A percentile compares a stretch with the other conserved stretches of the same genome.
Evolutionary conservation across 1,140 invertebrate genomes (phyloP).

Genomic region (Lordiphosa collinella): DNA sequence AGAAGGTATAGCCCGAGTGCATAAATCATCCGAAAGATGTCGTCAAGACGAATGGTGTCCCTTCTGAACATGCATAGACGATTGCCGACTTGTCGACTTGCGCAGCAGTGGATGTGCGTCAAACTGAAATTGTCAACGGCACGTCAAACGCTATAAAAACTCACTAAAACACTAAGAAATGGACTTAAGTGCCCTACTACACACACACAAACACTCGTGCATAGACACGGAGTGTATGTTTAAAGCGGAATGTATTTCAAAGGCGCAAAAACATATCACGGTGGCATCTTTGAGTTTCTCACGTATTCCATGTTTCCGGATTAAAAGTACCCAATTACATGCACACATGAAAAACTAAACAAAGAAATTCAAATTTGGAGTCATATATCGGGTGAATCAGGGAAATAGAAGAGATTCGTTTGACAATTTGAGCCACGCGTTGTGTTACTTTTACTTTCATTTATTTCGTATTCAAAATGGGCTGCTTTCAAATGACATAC

Average conservation of each 20-base stretch:
- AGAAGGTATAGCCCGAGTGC: constrained; percentile 49
- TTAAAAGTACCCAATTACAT: constrained; percentile 40
- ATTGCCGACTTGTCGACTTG: constrained; percentile 14
- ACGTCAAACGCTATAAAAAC: constrained; percentile 70
- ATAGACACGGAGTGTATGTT: constrained; percentile 18
- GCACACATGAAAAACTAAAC: constrained; percentile 10
- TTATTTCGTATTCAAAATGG: no score
- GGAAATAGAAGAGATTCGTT: not conserved
- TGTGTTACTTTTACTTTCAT: no score
- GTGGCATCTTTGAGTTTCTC: constrained; percentile 60
- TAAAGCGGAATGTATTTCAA: constrained; percentile 30
- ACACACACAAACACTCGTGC: constrained; percentile 37
- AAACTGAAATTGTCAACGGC: constrained; percentile 73
- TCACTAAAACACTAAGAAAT: constrained; percentile 51
- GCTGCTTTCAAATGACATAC: no score
- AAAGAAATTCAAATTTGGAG: not conserved
- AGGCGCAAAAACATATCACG: constrained; percentile 7
- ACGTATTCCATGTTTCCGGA: constrained; percentile 78
- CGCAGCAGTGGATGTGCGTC: constrained; percentile 60
- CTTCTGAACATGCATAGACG: constrained; percentile 22
- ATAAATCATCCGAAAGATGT: constrained; percentile 60
- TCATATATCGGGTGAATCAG: not conserved
- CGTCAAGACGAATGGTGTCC: constrained; percentile 32
- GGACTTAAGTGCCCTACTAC: constrained; percentile 66
- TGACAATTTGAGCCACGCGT: not conserved